Percentiles rank a stretch among this genome's conserved stretches.
phyloP scores from a whole-genome alignment of 1,140 invertebrate genomes.

The Acromyrmex heyeri region DNA sequence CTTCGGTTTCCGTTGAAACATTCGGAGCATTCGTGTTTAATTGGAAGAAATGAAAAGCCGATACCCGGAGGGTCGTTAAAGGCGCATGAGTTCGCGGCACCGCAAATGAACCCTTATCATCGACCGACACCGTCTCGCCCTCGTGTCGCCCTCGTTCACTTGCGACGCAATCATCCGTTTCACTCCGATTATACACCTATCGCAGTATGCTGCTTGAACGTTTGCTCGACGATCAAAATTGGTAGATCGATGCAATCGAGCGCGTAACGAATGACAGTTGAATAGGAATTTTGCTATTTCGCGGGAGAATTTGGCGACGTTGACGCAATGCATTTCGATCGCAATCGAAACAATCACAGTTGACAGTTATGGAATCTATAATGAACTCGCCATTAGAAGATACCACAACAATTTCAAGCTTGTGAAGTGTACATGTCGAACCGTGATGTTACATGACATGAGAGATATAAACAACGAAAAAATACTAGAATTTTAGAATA shows the following conservation, averaged over 20 bases:
- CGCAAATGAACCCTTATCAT: constrained; percentile 42
- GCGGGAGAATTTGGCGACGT: not conserved
- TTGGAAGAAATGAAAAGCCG: constrained; percentile 66
- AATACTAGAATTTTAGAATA: too few relatives aligned
- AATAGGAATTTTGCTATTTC: constrained; percentile 12
- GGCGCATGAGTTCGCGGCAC: not conserved
- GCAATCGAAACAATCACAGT: not conserved
- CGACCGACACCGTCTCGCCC: constrained; percentile 9
- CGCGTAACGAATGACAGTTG: constrained; percentile 3
- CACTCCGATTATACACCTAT: constrained; percentile 67
- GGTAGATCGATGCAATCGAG: constrained; percentile 11
- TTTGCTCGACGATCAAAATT: constrained; percentile 45
- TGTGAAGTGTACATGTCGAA: not conserved
- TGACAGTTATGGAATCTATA: not conserved
- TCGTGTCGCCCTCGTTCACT: constrained; percentile 8
- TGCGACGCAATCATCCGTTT: constrained; percentile 13
- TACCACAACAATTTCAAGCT: not conserved
- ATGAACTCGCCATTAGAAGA: not conserved
- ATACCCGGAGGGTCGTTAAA: not conserved
- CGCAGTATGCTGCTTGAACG: constrained; percentile 34
- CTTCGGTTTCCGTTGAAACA: constrained; percentile 19
- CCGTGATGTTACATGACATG: not conserved
- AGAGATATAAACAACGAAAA: too few relatives aligned
- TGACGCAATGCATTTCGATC: not conserved
- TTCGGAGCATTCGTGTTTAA: constrained; percentile 43